A percentile compares a stretch with the other conserved stretches of the same genome.
Conservation (phyloP, 2,797 vertebrate species). For the Phalanger gymnotis region DNA sequence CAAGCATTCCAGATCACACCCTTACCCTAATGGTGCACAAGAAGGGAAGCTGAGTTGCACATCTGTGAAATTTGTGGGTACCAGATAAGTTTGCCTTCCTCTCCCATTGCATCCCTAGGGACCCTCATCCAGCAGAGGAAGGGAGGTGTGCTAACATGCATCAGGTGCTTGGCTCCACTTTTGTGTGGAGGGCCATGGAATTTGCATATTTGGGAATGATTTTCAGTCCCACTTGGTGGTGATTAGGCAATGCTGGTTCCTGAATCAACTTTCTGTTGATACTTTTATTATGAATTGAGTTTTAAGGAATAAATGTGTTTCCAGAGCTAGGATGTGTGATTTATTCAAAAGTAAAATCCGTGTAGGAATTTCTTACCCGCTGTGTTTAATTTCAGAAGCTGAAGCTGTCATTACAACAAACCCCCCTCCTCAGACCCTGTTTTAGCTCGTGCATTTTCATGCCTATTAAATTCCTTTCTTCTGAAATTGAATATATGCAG, state of each 20-base stretch:
- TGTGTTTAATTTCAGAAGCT: conserved; percentile 66
- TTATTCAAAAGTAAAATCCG: conserved; percentile 64
- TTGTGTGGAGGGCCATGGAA: background rate
- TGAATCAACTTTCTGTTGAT: conserved; percentile 67
- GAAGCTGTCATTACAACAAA: conserved; percentile 59
- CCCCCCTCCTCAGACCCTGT: conserved; percentile 1
- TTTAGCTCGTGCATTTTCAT: conserved; percentile 36
- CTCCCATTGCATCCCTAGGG: background rate
- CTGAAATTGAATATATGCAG: conserved; percentile 46
- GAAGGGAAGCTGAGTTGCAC: background rate
- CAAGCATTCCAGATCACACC: background rate
- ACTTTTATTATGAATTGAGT: conserved; percentile 41
- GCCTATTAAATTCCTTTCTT: background rate
- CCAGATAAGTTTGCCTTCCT: background rate
- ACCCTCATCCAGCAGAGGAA: background rate
- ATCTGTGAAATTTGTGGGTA: background rate
- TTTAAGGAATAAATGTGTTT: conserved; percentile 53
- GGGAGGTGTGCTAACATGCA: background rate
- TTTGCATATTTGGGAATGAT: background rate
- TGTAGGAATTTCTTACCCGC: conserved; percentile 66
- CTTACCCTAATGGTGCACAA: background rate
- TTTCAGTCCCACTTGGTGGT: background rate
- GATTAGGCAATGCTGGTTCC: conserved; percentile 62
- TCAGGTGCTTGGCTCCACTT: background rate
- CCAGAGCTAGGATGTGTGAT: conserved; percentile 43